Conservation (phyloP, 2,797 vertebrate genomes). For the Peromyscus eremicus region DNA sequence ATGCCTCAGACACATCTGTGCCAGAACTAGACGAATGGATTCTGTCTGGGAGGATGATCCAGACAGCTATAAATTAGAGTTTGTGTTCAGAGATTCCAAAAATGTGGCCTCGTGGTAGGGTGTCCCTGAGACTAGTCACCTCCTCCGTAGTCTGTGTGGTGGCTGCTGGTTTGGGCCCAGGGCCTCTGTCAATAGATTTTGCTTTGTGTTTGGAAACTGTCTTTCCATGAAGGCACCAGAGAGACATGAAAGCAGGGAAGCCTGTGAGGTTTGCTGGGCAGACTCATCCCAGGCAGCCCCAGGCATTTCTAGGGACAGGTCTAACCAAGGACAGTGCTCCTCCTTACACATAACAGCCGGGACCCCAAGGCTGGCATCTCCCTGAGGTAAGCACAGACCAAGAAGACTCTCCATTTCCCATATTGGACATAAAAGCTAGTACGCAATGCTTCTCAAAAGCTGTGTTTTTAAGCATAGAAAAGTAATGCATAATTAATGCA, state of each 20-base stretch:
- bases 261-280: neutral
- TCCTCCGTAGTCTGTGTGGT: conserved; percentile 68
- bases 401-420: neutral
- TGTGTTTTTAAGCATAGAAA: neutral
- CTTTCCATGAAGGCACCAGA: conserved; percentile 54
- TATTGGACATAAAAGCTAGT: neutral
- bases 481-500: neutral
- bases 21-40: conserved; percentile 70
- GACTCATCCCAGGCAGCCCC: neutral
- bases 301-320: neutral
- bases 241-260: neutral
- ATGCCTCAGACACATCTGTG: conserved; percentile 71
- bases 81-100: conserved; percentile 73
- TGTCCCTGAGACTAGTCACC: conserved; percentile 72
- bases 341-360: neutral
- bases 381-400: neutral
- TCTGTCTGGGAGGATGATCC: conserved; percentile 68
- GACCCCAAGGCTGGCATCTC: neutral
- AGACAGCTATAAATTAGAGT: conserved; percentile 81
- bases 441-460: neutral
- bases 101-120: conserved; percentile 57
- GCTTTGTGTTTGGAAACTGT: conserved; percentile 72
- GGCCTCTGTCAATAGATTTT: conserved; percentile 65
- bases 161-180: conserved; percentile 55
- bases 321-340: neutral